phyloP scores from a whole-genome alignment of 2,113 vertebrate genomes.

The Fukomys damarensis region DNA sequence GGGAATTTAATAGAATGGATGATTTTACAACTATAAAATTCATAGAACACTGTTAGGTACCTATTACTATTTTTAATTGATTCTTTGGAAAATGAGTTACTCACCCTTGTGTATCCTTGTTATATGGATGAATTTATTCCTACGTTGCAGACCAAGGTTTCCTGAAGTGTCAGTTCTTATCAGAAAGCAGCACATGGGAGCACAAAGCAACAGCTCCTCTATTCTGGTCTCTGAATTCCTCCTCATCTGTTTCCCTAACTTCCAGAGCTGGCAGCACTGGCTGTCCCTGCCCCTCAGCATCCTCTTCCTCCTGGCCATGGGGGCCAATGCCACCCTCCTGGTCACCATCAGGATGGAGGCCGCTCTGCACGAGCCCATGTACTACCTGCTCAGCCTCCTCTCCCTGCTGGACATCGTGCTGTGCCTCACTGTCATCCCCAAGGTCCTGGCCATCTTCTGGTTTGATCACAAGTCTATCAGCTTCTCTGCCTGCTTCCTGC shows the following conservation, averaged over 20 bases:
- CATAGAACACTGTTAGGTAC: neutral
- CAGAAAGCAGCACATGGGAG: neutral
- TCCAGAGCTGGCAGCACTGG: constrained; percentile 64
- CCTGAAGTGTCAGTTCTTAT: neutral
- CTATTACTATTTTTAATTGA: neutral
- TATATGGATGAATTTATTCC: neutral
- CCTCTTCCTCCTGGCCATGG: constrained; percentile 67
- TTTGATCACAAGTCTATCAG: constrained; percentile 54
- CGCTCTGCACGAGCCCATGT: constrained; percentile 59
- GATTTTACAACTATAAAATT: neutral
- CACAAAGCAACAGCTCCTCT: neutral
- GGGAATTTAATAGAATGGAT: neutral
- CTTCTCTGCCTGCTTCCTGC: constrained; percentile 67
- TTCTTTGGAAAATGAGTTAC: neutral
- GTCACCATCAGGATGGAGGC: constrained; percentile 38
- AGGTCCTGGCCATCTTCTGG: constrained; percentile 72
- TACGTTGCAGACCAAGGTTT: neutral
- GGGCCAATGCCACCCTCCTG: constrained; percentile 54
- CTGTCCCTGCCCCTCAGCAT: constrained; percentile 59
- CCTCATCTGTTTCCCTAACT: constrained; percentile 71
- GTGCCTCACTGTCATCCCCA: constrained; percentile 70
- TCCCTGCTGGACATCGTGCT: constrained; percentile 56
- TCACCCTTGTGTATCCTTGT: neutral
- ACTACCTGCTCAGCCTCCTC: constrained; percentile 73
- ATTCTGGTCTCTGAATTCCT: constrained; percentile 42